Evolutionary conservation across 2,113 vertebrate species (phyloP).

Genomic region (Cacatua alba): DNA sequence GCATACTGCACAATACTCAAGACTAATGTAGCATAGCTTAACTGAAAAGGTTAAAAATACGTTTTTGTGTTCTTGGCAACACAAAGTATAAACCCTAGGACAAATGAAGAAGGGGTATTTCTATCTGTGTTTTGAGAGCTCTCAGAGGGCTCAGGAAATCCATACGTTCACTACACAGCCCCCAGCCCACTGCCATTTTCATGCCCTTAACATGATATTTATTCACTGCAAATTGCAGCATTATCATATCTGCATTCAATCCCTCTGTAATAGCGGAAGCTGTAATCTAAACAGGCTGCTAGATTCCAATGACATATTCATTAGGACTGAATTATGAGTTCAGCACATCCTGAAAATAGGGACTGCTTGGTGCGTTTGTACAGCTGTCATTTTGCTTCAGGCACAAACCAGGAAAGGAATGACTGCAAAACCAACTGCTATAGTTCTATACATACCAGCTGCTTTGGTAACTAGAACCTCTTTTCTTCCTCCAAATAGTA

Average conservation of each 20-base stretch:
- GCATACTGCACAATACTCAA: not conserved
- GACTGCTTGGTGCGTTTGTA: constrained; percentile 66
- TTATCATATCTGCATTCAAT: constrained; percentile 66
- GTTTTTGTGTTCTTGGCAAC: not conserved
- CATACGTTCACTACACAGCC: not conserved
- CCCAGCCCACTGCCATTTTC: constrained; percentile 22
- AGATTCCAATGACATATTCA: constrained; percentile 75
- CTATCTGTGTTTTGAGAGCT: constrained; percentile 23
- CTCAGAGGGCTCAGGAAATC: constrained; percentile 11
- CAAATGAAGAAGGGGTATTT: not conserved
- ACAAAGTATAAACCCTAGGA: not conserved
- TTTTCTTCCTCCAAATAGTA: not conserved
- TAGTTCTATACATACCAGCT: constrained; percentile 58
- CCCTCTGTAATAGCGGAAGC: constrained; percentile 62
- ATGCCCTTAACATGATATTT: constrained; percentile 71
- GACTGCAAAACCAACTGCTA: constrained; percentile 51
- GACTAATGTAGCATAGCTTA: not conserved
- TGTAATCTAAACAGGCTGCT: constrained; percentile 73
- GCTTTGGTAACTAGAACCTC: constrained; percentile 35
- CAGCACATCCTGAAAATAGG: constrained; percentile 75
- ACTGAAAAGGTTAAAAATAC: constrained; percentile 46
- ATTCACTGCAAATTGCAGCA: constrained; percentile 73
- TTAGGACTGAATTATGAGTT: constrained; percentile 80
- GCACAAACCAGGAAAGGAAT: constrained; percentile 52
- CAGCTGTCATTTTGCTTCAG: constrained; percentile 74